These are phyloP conservation scores for Rhinolophus sinicus DNA, from an alignment of 2,113 vertebrate species.

Conservation along the genomic window DNA sequence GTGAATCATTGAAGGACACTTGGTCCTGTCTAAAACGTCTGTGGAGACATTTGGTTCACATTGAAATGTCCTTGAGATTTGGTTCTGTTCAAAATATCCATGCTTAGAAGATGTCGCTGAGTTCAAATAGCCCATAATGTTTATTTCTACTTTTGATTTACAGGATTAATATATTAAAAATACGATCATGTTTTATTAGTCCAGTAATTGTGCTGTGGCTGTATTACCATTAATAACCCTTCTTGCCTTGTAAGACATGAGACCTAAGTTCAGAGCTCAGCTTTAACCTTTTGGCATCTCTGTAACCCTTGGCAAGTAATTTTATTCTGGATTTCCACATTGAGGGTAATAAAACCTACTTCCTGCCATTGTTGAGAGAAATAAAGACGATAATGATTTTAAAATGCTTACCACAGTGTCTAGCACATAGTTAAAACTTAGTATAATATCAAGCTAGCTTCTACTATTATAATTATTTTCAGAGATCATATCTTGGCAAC, in stretches of 20 bases:
- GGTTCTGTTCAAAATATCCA: not conserved
- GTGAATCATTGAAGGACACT: not conserved
- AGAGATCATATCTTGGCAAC: not conserved
- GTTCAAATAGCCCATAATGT: not conserved
- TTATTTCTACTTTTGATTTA: not conserved
- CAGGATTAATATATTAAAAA: not conserved
- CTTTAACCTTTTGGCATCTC: not conserved
- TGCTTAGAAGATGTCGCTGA: not conserved
- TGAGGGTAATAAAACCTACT: not conserved
- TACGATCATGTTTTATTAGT: not conserved
- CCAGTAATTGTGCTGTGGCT: not conserved
- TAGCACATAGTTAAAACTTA: not conserved
- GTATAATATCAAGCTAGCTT: not conserved
- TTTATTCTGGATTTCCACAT: not conserved
- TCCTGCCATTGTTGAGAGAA: not conserved
- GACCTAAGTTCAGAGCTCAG: not conserved
- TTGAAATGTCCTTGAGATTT: not conserved
- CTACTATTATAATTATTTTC: not conserved
- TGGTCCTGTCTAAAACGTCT: not conserved
- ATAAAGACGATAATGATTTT: not conserved
- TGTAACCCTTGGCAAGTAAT: not conserved
- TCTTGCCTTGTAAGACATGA: not conserved
- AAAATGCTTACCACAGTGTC: not conserved
- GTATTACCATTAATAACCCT: not conserved
- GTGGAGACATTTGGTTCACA: not conserved